These are phyloP conservation scores for Oceanites oceanicus DNA, from an alignment of 2,113 vertebrate species.

Conservation along the genomic window DNA sequence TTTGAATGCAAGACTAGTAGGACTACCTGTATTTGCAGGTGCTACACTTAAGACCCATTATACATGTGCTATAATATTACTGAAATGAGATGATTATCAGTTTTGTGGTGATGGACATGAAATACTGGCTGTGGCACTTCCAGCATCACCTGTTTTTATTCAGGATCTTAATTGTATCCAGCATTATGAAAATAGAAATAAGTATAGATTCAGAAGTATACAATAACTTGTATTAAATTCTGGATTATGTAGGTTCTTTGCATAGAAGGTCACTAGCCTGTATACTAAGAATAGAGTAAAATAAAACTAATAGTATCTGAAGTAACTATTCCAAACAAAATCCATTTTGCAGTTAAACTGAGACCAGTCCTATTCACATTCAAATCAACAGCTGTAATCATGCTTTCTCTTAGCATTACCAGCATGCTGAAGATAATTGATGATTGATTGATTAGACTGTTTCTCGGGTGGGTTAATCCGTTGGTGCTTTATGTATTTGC, in stretches of 20 bases:
- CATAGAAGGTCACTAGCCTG: neutral
- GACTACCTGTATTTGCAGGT: neutral
- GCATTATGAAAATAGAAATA: neutral
- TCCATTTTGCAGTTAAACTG: neutral
- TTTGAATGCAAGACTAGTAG: neutral
- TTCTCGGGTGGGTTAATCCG: neutral
- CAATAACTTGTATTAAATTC: neutral
- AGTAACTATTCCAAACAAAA: neutral
- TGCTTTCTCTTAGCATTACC: neutral
- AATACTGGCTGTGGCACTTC: neutral
- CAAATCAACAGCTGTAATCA: neutral
- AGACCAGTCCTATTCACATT: neutral
- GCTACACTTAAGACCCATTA: neutral
- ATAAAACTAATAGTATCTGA: neutral
- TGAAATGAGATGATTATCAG: neutral
- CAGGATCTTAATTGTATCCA: neutral
- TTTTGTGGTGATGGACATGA: neutral
- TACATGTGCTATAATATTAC: neutral
- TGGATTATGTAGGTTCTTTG: neutral
- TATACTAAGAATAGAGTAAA: neutral
- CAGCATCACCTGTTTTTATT: neutral
- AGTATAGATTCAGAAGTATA: neutral
- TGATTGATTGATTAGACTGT: neutral
- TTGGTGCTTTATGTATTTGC: neutral
- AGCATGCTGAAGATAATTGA: neutral